Evolutionary conservation across 2,113 vertebrate genomes (phyloP).

Genomic region (Scortum barcoo): DNA sequence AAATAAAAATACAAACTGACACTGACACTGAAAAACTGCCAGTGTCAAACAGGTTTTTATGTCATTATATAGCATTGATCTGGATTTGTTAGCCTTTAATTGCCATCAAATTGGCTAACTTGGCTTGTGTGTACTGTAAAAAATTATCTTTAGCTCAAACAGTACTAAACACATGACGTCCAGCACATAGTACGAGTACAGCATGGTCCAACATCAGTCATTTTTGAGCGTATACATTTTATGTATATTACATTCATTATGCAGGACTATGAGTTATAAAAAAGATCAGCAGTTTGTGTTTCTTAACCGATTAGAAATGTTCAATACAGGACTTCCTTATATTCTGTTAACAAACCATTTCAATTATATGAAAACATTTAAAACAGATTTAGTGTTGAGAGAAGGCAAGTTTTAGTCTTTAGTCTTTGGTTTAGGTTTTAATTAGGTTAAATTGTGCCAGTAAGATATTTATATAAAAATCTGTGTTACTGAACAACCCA

Average conservation of each 20-base stretch:
- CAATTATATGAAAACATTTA: not conserved
- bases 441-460: too few species aligned
- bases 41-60: not conserved
- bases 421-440: not conserved
- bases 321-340: not conserved
- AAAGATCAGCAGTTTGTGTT: not conserved
- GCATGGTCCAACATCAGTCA: not conserved
- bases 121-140: not conserved
- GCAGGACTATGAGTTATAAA: not conserved
- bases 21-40: too few species aligned
- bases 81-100: not conserved
- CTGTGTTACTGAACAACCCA: not conserved
- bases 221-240: not conserved
- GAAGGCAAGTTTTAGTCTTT: not conserved
- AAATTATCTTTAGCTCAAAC: not conserved
- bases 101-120: not conserved
- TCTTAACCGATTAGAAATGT: not conserved
- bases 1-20: not conserved
- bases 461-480: not conserved
- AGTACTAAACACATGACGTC: not conserved
- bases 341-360: not conserved
- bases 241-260: not conserved
- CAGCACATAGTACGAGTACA: not conserved
- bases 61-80: not conserved
- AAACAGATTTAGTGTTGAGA: not conserved